A percentile compares a stretch with the other conserved stretches of the same genome.
These are phyloP conservation scores for Taurulus bubalis DNA, from an alignment of 2,113 vertebrate genomes.

Conservation along the genomic window DNA sequence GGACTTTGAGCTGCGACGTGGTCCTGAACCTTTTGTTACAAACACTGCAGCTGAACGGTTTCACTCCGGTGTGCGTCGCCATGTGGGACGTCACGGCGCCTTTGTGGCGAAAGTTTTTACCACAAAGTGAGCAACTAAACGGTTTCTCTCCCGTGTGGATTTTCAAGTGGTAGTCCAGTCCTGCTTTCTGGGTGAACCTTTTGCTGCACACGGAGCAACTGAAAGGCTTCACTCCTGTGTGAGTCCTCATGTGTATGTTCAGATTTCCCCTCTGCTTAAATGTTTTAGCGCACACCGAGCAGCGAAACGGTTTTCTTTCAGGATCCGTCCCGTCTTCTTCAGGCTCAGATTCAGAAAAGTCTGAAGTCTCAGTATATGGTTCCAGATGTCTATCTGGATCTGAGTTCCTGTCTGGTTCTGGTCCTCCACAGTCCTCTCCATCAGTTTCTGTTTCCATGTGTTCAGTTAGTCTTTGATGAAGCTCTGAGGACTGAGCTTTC, in stretches of 20 bases:
- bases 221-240: background rate
- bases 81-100: slow-evolving; percentile 11
- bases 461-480: background rate
- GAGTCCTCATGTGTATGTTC: slow-evolving; percentile 12
- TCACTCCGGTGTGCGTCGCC: background rate
- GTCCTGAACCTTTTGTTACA: slow-evolving; percentile 20
- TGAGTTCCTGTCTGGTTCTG: background rate
- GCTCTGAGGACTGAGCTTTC: background rate
- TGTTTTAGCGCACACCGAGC: background rate
- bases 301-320: background rate
- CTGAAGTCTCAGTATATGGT: background rate
- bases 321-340: background rate
- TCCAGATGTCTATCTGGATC: background rate
- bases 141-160: slow-evolving; percentile 19
- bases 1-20: background rate
- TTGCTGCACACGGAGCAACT: background rate
- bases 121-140: slow-evolving; percentile 1
- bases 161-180: background rate
- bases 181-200: background rate
- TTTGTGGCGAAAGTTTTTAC: slow-evolving; percentile 6
- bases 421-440: slow-evolving; percentile 21
- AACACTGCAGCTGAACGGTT: background rate
- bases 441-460: background rate
- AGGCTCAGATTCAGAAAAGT: background rate
- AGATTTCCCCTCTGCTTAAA: slow-evolving; percentile 1